A percentile compares a stretch with the other conserved stretches of the same genome.
Evolutionary conservation across 2,113 vertebrate genomes (phyloP).

Genomic region (Festucalex cinctus): DNA sequence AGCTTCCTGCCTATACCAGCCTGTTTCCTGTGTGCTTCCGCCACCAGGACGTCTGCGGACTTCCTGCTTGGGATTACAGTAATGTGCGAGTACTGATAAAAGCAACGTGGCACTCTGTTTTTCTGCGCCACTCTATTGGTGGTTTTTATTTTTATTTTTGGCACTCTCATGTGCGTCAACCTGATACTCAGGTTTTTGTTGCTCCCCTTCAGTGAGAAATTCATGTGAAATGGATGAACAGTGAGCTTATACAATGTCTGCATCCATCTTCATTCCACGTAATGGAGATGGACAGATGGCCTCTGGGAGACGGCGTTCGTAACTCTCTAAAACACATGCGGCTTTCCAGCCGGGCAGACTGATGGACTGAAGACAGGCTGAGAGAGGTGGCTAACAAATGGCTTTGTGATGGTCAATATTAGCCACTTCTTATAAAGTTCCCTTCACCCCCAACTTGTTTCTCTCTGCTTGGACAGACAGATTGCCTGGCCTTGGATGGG

Average conservation of each 20-base stretch:
- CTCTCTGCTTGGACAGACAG: conserved; percentile 26
- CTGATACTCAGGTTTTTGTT: background rate
- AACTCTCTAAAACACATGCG: conserved; percentile 12
- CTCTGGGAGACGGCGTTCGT: conserved; percentile 21
- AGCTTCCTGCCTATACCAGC: conserved; percentile 59
- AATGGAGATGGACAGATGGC: conserved; percentile 42
- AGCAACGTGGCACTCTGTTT: conserved; percentile 2
- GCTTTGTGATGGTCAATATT: conserved; percentile 31
- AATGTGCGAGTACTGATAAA: conserved; percentile 60
- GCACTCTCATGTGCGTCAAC: background rate
- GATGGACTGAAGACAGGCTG: conserved; percentile 24
- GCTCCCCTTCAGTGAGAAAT: background rate
- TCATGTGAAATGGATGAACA: conserved; percentile 44
- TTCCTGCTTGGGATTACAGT: conserved; percentile 57
- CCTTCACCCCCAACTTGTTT: conserved; percentile 12
- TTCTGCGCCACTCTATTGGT: conserved; percentile 28
- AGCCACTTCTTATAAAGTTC: conserved; percentile 21
- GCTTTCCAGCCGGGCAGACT: conserved; percentile 10
- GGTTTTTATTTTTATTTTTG: conserved; percentile 18
- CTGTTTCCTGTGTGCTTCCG: conserved; percentile 58
- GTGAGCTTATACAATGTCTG: conserved; percentile 20
- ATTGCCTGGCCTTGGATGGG: conserved; percentile 49
- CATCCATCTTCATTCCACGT: conserved; percentile 62
- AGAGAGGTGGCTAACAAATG: conserved; percentile 32
- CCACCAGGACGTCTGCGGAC: conserved; percentile 50